Evolutionary conservation across 2,113 vertebrate species (phyloP), one percentile per base, ranked within the genome.

Genomic region (Sebastes schlegelii): DNA sequence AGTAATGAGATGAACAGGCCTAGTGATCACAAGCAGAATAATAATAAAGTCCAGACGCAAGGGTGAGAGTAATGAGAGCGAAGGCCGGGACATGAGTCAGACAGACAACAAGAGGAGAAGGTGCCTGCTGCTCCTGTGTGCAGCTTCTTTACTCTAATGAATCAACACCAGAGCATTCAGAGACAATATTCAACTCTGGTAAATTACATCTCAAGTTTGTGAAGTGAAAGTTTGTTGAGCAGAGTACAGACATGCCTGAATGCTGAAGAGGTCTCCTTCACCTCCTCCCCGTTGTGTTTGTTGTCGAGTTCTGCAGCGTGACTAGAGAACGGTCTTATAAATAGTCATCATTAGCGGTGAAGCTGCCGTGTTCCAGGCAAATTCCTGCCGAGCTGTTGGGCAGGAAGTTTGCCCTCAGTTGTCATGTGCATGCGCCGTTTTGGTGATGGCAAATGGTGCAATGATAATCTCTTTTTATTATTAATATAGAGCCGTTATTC

Each of bases 11-110:
- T 49, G 68, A 88, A 34, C 64, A 23, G 61, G 61, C 55, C 61
- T 65, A 80, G 88, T 72, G 79, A 48, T 71, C 79, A 79, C 75
- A 66, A 26, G 77, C 64, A n/a, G 64, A 77, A 77, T 80, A 80
- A 86, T 74, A 73, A 62, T 17, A 34, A 69, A 45, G 74, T n/a
- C 66, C 71, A 73, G 73, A 81, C 8, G 14, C 72, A 51, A 34
- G 67, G 55, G 71, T 64, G 64, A 79, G 71, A 75, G 70, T 66
- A 69, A 86, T 72, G 79, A 80, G 75, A 42, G 52, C 4, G 19
- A 68, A 64, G 19, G 49, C 71, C 14, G 70, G 13, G 70, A 66
- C 46, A 21, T 8, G 13, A 74, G 26, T 74, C 52, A 0, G 78
- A 52, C 6, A 1, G 65, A 26, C 17, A 63, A 42, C 66, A 14